Percentiles rank a stretch among this genome's conserved stretches.
phyloP scores from a whole-genome alignment of 2,113 vertebrate genomes.

The Pomatorhinus ruficollis region DNA sequence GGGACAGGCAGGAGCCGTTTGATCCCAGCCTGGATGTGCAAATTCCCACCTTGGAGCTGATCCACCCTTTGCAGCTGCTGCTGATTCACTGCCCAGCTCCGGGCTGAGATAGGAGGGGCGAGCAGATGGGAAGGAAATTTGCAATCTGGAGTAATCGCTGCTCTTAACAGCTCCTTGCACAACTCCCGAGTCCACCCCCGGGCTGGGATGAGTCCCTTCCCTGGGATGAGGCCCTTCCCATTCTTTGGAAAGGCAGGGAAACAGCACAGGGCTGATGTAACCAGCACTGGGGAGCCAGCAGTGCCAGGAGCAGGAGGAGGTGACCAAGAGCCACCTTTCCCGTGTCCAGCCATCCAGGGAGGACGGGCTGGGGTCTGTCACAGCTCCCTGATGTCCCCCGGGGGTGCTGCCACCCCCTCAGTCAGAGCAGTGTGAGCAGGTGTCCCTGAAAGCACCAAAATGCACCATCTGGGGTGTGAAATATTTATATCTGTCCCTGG shows the following conservation, averaged over 20 bases:
- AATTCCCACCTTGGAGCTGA: neutral
- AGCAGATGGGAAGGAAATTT: neutral
- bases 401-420: neutral
- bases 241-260: neutral
- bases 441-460: neutral
- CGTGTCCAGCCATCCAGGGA: neutral
- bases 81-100: neutral
- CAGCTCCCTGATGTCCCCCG: neutral
- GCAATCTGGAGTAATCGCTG: neutral
- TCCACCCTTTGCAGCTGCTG: neutral
- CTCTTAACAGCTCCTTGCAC: neutral
- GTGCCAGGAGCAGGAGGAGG: neutral
- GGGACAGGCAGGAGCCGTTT: neutral
- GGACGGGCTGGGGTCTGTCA: neutral
- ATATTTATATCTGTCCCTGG: neutral
- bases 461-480: neutral
- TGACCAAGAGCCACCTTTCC: accelerated
- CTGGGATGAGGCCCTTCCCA: neutral
- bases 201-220: neutral
- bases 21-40: neutral
- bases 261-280: neutral
- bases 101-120: neutral
- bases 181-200: neutral
- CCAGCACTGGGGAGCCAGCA: accelerated
- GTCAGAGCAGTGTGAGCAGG: neutral